Conservation (phyloP, 2,888 invertebrate species). For the Synanthedon andrenaeformis region DNA sequence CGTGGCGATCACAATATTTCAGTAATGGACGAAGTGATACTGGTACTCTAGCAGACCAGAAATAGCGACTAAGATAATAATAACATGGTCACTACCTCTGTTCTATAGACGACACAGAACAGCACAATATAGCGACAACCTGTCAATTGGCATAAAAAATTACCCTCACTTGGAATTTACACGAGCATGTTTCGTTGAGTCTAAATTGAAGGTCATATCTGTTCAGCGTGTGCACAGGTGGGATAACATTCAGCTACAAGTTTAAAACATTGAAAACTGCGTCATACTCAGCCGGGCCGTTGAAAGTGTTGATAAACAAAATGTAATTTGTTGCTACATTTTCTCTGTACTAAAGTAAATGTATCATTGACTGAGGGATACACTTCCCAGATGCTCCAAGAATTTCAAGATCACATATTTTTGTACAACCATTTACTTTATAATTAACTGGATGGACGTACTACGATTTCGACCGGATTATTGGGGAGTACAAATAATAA, state of each 20-base stretch:
- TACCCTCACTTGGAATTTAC: too few species aligned
- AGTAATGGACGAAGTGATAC: too few species aligned
- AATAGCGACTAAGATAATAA: too few species aligned
- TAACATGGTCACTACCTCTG: too few species aligned
- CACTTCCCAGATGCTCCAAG: constrained; percentile 15
- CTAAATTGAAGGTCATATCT: constrained; percentile 8
- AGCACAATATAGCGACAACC: too few species aligned
- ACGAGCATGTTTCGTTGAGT: too few species aligned
- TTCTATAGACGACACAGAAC: too few species aligned
- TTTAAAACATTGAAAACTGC: neutral
- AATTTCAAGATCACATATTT: constrained; percentile 11
- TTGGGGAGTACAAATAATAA: neutral
- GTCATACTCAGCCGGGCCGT: neutral
- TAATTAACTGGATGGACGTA: neutral
- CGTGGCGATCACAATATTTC: too few species aligned
- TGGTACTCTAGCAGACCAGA: too few species aligned
- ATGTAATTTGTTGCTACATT: constrained; percentile 7
- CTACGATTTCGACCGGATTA: neutral
- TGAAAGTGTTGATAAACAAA: constrained; percentile 4
- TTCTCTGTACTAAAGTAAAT: constrained; percentile 3
- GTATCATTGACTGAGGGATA: constrained; percentile 6
- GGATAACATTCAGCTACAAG: constrained; percentile 1
- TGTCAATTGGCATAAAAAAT: too few species aligned
- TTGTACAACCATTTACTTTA: neutral
- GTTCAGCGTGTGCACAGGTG: constrained; percentile 9